Evolutionary conservation across 2,888 invertebrate genomes (phyloP).

Genomic region (Patella depressa): DNA sequence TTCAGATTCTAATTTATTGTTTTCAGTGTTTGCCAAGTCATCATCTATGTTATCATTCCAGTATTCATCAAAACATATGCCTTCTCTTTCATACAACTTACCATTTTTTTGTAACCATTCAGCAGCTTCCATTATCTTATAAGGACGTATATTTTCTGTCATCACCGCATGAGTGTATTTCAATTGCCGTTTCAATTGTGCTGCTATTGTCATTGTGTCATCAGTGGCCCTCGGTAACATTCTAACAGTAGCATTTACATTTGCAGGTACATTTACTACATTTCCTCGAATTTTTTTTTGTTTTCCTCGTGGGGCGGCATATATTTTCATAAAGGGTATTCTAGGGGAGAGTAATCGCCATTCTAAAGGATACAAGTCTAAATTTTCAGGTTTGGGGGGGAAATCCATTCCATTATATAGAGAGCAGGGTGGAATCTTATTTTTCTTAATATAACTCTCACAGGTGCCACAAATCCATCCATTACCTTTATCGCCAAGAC

Average conservation of each 20-base stretch:
- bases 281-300: neutral
- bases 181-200: slow-evolving; percentile 14
- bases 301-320: neutral
- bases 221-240: neutral
- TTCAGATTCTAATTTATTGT: too few species aligned
- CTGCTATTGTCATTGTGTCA: slow-evolving; percentile 17
- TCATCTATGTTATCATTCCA: too few species aligned
- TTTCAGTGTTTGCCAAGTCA: too few species aligned
- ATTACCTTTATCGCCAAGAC: neutral
- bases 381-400: neutral
- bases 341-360: neutral
- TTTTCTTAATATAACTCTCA: neutral
- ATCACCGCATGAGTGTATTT: neutral
- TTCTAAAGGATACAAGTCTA: neutral
- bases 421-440: neutral
- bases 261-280: slow-evolving; percentile 8
- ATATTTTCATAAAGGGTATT: neutral
- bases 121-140: slow-evolving; percentile 20
- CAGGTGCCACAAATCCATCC: neutral
- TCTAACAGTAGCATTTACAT: slow-evolving; percentile 9
- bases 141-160: neutral
- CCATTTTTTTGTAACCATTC: neutral
- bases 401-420: neutral
- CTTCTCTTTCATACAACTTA: neutral
- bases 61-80: neutral